A percentile compares a stretch with the other conserved stretches of the same genome.
phyloP scores from a whole-genome alignment of 2,113 vertebrate species.

The Eulemur macaco region DNA sequence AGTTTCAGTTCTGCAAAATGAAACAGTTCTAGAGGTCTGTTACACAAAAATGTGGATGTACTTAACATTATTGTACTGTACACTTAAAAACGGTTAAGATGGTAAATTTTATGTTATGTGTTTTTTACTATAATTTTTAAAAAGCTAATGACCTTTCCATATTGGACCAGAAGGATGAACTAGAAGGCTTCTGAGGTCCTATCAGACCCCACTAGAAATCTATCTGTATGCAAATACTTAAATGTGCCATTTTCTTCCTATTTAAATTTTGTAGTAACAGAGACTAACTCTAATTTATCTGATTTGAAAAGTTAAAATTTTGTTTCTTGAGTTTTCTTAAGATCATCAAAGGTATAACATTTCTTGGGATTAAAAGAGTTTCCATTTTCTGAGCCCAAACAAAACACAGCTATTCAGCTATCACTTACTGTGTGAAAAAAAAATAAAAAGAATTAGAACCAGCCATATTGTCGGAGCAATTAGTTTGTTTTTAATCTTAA shows the following conservation, averaged over 20 bases:
- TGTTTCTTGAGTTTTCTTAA: constrained; percentile 10
- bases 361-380: background rate
- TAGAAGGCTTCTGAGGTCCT: background rate
- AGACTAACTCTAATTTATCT: background rate
- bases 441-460: background rate
- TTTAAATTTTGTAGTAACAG: background rate
- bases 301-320: background rate
- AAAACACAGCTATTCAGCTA: background rate
- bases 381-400: background rate
- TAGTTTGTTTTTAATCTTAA: constrained; percentile 3
- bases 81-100: background rate
- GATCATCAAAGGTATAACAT: background rate
- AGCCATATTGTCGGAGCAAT: background rate
- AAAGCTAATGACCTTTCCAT: constrained; percentile 1
- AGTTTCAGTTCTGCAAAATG: background rate
- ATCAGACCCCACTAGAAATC: background rate
- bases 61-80: background rate
- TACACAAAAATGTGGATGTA: background rate
- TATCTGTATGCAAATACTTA: background rate
- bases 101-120: background rate
- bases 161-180: background rate
- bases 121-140: background rate
- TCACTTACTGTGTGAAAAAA: background rate
- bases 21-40: background rate
- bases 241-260: background rate